Percentiles rank a stretch among this genome's conserved stretches.
Evolutionary conservation across 2,797 vertebrate genomes (phyloP).

Genomic region (Phyllotis vaccarum): DNA sequence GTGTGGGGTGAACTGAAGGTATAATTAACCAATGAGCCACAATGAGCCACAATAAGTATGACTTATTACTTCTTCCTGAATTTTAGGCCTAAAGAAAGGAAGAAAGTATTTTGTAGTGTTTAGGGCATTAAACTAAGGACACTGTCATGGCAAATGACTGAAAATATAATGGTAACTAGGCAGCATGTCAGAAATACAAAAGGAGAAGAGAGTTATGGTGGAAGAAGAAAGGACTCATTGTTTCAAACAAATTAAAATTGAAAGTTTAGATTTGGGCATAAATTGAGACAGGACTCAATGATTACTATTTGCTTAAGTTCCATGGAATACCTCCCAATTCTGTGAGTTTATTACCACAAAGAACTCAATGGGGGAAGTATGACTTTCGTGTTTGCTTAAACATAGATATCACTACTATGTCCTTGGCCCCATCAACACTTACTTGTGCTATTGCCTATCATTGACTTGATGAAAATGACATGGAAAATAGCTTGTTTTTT

Average conservation of each 20-base stretch:
- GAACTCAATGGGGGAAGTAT: not conserved
- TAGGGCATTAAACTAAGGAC: not conserved
- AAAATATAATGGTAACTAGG: not conserved
- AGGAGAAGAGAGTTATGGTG: rapidly evolving
- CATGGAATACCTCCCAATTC: not conserved
- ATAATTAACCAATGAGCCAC: not conserved
- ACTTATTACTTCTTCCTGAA: not conserved
- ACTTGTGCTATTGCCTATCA: not conserved
- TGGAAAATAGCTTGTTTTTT: too few species aligned
- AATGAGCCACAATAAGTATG: not conserved
- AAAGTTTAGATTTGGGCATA: not conserved
- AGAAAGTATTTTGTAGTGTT: not conserved
- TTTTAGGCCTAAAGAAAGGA: not conserved
- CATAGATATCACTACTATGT: not conserved
- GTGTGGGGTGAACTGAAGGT: not conserved
- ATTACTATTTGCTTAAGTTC: not conserved
- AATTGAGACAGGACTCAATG: not conserved
- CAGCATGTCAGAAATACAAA: not conserved
- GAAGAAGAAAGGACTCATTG: not conserved
- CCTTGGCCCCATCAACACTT: not conserved
- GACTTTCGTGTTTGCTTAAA: not conserved
- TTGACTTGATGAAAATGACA: not conserved
- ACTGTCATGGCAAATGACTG: not conserved
- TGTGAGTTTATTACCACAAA: not conserved
- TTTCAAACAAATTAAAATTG: not conserved